Conservation (phyloP, 2,797 vertebrate species). For the Fratercula arctica region DNA sequence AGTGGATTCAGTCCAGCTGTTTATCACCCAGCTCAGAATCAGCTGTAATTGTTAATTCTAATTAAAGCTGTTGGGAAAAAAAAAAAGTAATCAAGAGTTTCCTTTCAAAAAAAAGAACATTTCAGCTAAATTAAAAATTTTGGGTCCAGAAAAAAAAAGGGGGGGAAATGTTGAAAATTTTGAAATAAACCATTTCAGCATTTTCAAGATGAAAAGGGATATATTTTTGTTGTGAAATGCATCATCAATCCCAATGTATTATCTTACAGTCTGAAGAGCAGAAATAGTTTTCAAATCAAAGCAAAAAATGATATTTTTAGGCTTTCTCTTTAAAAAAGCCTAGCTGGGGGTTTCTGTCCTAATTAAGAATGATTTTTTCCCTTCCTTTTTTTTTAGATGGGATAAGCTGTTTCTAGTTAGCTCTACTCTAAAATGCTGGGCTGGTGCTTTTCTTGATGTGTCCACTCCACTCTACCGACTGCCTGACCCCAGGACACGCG, state of each 20-base stretch:
- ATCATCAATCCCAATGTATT: constrained; percentile 18
- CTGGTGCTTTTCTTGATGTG: neutral
- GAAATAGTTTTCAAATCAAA: constrained; percentile 39
- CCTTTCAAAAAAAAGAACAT: neutral
- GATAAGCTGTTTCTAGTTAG: neutral
- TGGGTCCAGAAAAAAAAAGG: neutral
- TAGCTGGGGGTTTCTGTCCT: constrained; percentile 15
- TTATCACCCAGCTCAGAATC: neutral
- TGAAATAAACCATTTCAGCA: constrained; percentile 27
- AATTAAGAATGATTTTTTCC: neutral
- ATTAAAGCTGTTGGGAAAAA: neutral
- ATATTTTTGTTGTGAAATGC: constrained; percentile 9
- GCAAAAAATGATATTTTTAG: constrained; percentile 20
- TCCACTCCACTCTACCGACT: neutral
- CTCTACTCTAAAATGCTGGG: neutral
- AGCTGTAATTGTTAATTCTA: neutral
- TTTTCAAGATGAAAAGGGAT: constrained; percentile 11
- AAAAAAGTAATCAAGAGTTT: constrained; percentile 24
- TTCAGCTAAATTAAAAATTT: constrained; percentile 30
- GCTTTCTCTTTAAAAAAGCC: neutral
- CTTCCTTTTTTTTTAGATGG: neutral
- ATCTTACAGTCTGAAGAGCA: constrained; percentile 18
- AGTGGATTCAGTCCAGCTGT: neutral
- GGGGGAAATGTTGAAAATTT: neutral
- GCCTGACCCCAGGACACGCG: rapidly evolving